Evolutionary conservation across 2,888 invertebrate genomes (phyloP), one percentile per base, ranked within the genome.

Genomic region (Drosophila longiperda): DNA sequence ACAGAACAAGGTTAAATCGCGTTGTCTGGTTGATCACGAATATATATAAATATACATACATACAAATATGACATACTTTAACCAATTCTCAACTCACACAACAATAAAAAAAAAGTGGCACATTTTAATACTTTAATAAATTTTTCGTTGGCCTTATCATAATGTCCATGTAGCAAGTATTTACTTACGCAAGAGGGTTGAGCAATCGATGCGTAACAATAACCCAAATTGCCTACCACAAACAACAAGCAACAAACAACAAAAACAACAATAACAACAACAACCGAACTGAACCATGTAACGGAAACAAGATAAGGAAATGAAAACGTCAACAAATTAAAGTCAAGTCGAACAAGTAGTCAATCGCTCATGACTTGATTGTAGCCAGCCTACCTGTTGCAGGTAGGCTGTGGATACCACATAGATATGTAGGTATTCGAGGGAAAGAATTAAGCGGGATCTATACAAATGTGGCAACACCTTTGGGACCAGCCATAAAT

Each of bases 121-220:
- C 52, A 40, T 17, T 34, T 64, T 23, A 45, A 29, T 29, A 5
- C 29, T 65, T 32, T 29, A 4, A 8, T 36, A n/a, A 11, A 26
- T 11, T 17, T 23, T 17, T 26, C 36, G n/a, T 38, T 40, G 23
- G 32, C 58, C 62, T 80, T 81, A 68, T 81, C 78, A 58, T 42
- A 64, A 52, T 54, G 63, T 36, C 33, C 34, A 53, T 73, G 75
- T 66, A 42, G 54, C 74, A 65, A 64, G 33, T 57, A 26, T 48
- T 32, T 55, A 62, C 48, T 75, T 79, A 42, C 75, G 80, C 57
- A 80, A 80, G 23, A 55, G 63, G 77, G 77, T 77, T 79, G 66
- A 68, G 73, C 78, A 81, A 81, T 78, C 74, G 74, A 82, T 81
- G 82, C 82, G 82, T 74, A 78, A 81, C 79, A 80, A 81, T 80